Percentiles rank a stretch among this genome's conserved stretches.
These are phyloP conservation scores for Leptinotarsa juncta DNA, from an alignment of 2,888 invertebrate genomes.

Conservation along the genomic window DNA sequence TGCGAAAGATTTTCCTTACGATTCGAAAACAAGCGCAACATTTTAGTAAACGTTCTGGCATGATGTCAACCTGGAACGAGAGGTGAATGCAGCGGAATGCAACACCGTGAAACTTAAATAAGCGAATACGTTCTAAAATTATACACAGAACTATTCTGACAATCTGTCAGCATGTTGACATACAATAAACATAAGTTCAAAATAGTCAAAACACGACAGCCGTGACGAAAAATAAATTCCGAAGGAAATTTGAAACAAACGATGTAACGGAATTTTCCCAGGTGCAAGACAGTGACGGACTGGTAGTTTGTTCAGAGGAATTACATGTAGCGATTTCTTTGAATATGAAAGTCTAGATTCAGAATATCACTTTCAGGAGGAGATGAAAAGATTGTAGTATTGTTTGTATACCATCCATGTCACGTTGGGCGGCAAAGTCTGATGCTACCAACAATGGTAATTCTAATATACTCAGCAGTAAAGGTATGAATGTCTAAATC, in stretches of 20 bases:
- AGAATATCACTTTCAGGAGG: no score
- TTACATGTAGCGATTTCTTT: no score
- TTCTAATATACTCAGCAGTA: no score
- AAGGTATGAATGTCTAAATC: no score
- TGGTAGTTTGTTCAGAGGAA: neutral
- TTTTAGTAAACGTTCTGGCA: constrained; percentile 29
- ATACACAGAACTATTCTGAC: constrained; percentile 20
- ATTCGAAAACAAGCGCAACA: constrained; percentile 6
- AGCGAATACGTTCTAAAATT: constrained; percentile 27
- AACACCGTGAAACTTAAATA: constrained; percentile 29
- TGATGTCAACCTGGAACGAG: constrained; percentile 29
- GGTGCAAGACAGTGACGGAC: neutral
- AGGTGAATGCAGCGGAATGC: constrained; percentile 35
- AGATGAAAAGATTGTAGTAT: no score
- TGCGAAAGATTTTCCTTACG: neutral
- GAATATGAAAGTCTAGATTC: no score
- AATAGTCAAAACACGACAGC: neutral
- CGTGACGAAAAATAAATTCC: neutral
- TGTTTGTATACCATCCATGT: no score
- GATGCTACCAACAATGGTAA: no score
- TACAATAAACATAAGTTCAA: constrained; percentile 13
- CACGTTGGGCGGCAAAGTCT: no score
- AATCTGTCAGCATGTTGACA: constrained; percentile 21
- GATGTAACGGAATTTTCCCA: neutral
- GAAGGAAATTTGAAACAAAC: neutral